These are phyloP conservation scores for Ganaspis brasiliensis DNA, from an alignment of 2,888 invertebrate species.

Conservation along the genomic window DNA sequence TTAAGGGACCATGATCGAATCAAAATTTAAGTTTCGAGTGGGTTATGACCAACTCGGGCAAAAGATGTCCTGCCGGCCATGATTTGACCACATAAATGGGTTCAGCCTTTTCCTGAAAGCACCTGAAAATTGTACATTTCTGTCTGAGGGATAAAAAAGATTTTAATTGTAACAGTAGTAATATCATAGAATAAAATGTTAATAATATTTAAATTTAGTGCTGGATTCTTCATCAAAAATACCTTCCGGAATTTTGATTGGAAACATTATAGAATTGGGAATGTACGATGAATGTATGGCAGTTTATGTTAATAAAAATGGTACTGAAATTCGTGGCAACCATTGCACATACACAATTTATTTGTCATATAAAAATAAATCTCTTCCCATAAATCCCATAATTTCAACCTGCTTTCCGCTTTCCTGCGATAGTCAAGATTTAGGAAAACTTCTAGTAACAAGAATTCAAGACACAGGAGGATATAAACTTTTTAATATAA, in stretches of 20 bases:
- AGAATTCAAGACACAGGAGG: background rate
- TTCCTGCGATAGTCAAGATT: background rate
- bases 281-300: slow-evolving; percentile 79
- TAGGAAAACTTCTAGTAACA: background rate
- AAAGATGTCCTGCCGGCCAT: too few relatives aligned
- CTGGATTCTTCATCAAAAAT: slow-evolving; percentile 81
- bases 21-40: too few relatives aligned
- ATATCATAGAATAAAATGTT: too few relatives aligned
- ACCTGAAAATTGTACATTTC: too few relatives aligned
- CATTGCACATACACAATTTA: slow-evolving; percentile 76
- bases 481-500: too few relatives aligned
- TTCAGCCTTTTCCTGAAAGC: too few relatives aligned
- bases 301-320: slow-evolving; percentile 63
- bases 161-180: too few relatives aligned
- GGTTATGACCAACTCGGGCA: too few relatives aligned
- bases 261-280: slow-evolving; percentile 80
- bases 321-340: slow-evolving; percentile 75
- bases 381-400: background rate
- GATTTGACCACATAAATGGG: too few relatives aligned
- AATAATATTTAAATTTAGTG: too few relatives aligned
- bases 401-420: background rate
- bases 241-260: slow-evolving; percentile 79
- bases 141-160: too few relatives aligned
- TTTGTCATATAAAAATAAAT: slow-evolving; percentile 11
- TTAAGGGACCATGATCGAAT: too few relatives aligned